Evolutionary conservation across 2,797 vertebrate species (phyloP).

Genomic region (Anguilla anguilla): DNA sequence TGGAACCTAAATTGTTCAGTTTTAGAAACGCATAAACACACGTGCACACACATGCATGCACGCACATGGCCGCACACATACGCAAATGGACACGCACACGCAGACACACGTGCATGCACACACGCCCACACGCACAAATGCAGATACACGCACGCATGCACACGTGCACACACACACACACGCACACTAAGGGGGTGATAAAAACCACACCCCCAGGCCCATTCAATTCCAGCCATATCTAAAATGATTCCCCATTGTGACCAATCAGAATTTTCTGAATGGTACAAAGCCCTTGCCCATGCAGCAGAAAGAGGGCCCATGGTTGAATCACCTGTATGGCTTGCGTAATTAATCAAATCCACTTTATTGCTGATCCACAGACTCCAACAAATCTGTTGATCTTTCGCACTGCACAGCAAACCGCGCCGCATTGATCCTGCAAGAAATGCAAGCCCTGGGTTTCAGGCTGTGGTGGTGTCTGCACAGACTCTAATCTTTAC

Average conservation of each 20-base stretch:
- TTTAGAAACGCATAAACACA: background rate
- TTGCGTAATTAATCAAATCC: background rate
- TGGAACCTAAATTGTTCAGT: background rate
- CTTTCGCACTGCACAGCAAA: conserved; percentile 5
- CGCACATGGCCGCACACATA: too few species aligned
- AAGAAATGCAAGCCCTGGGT: background rate
- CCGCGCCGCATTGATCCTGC: background rate
- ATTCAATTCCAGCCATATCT: background rate
- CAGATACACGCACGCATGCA: too few species aligned
- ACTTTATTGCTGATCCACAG: conserved; percentile 7
- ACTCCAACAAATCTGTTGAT: background rate
- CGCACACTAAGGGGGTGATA: background rate
- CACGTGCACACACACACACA: background rate
- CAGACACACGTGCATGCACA: background rate
- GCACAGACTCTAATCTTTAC: background rate
- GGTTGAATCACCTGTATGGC: background rate
- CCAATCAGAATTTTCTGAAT: background rate
- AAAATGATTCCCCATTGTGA: background rate
- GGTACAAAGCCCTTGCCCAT: background rate
- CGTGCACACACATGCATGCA: too few species aligned
- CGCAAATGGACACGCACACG: background rate
- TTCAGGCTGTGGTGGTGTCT: background rate
- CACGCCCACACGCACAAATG: background rate
- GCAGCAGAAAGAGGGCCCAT: background rate
- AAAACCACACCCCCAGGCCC: background rate